Base-by-base conservation (phyloP, 1,140 invertebrate species). In the Ostrea denselamellosa region DNA sequence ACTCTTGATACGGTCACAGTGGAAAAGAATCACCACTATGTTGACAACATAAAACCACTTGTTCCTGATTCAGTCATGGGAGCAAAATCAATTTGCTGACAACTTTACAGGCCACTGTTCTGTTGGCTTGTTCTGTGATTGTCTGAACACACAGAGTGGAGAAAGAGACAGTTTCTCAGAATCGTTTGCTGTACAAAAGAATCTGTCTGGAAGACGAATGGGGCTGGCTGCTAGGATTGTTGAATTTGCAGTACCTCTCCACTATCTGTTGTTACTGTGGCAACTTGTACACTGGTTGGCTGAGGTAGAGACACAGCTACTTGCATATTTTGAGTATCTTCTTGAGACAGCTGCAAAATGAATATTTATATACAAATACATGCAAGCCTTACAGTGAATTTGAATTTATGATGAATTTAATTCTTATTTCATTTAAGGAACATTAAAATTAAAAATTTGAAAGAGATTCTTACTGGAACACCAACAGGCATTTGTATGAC, bases 401-500 rank as follows among this genome's bases (percentile, higher is more conserved):
- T 5, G 5, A 5, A 44, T 44, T 44, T 44, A 44, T 2, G 34
- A 44, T 44, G 34, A 44, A 44, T 44, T 44, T 44, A 44, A 1
- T 44, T 44, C 34, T 44, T 44, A 44, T 44, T 44, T 44, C 34
- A 44, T 44, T 44, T 44, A 44, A 44, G 34, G 34, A 44, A 5
- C 34, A 44, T 44, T 2, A 44, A 44, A 44, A 44, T 5, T 44
- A 2, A 2, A 5, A 44, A n/a, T n/a, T n/a, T 44, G 34, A 44
- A 44, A 44, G 34, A 44, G 34, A 44, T 62, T 34, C 17, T 25
- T 56, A 82, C 22, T 51, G 62, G 10, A 54, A 83, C 89, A 9
- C 89, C 90, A 62, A 89, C 87, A 25, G 89, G 89, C 7, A 92
- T 91, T 88, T 93, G 93, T 88, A 94, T 93, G 34, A 94, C 93